A percentile compares a stretch with the other conserved stretches of the same genome.
Conservation (phyloP, 2,797 vertebrate species). For the Microhierax caerulescens region DNA sequence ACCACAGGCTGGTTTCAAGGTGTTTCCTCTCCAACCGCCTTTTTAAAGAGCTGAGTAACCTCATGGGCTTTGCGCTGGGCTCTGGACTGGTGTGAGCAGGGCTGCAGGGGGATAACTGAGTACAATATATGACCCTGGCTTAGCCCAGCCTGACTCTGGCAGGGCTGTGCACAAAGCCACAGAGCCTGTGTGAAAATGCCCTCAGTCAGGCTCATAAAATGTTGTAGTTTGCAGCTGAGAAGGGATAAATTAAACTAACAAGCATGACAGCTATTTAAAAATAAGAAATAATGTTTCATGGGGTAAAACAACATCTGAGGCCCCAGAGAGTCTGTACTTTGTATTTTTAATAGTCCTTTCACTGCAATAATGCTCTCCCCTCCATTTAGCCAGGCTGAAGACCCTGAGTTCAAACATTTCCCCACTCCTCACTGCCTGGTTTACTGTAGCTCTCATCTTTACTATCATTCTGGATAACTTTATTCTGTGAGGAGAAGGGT, state of each 20-base stretch:
- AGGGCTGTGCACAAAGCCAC: slow-evolving; percentile 5
- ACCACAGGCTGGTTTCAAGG: not conserved
- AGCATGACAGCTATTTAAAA: slow-evolving; percentile 69
- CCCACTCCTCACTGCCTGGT: not conserved
- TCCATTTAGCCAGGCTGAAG: not conserved
- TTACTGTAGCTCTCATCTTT: slow-evolving; percentile 50
- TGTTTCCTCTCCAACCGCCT: slow-evolving; percentile 29
- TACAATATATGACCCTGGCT: slow-evolving; percentile 11
- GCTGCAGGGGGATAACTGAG: not conserved
- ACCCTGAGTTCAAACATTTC: slow-evolving; percentile 45
- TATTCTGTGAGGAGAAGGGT: not conserved
- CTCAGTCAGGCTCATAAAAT: slow-evolving; percentile 57
- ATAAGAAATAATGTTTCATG: slow-evolving; percentile 63
- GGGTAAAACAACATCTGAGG: slow-evolving; percentile 65
- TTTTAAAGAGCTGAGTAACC: slow-evolving; percentile 15
- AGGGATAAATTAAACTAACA: slow-evolving; percentile 69
- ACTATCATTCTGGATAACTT: slow-evolving; percentile 28
- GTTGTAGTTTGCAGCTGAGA: slow-evolving; percentile 65
- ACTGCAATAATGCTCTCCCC: slow-evolving; percentile 40
- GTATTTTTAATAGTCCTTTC: slow-evolving; percentile 58
- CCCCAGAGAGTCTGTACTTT: slow-evolving; percentile 65
- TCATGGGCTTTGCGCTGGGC: not conserved
- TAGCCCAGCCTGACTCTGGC: slow-evolving; percentile 18
- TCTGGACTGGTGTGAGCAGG: not conserved
- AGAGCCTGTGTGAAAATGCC: slow-evolving; percentile 33